Percentiles rank a stretch among this genome's conserved stretches.
These are phyloP conservation scores for Hippocampus comes DNA, from an alignment of 2,113 vertebrate species.

Conservation along the genomic window DNA sequence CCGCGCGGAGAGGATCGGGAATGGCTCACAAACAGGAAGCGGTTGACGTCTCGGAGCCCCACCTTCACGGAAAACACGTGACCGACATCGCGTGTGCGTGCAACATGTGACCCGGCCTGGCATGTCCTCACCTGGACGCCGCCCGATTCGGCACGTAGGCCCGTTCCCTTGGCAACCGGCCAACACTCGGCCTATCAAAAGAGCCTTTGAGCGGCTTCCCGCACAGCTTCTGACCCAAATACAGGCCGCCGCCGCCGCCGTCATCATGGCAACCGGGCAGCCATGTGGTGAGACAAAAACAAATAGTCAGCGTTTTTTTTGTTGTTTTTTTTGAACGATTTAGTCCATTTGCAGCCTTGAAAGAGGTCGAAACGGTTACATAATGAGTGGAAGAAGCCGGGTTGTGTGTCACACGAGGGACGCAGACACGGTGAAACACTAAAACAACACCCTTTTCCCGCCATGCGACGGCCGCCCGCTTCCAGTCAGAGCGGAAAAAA, in stretches of 20 bases:
- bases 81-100: too few species aligned
- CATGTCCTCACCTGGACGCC: background rate
- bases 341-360: background rate
- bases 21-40: background rate
- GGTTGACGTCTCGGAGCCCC: background rate
- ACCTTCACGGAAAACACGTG: background rate
- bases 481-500: constrained; percentile 31
- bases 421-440: background rate
- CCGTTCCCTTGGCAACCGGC: constrained; percentile 26
- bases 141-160: constrained; percentile 54
- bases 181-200: constrained; percentile 16
- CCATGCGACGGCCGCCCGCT: background rate
- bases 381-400: background rate
- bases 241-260: background rate
- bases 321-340: background rate
- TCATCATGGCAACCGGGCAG: constrained; percentile 1
- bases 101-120: background rate
- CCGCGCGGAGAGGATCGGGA: background rate
- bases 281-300: background rate
- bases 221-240: constrained; percentile 46
- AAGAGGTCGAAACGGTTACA: background rate
- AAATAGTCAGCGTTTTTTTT: background rate
- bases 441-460: background rate
- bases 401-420: background rate
- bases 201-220: constrained; percentile 32